Evolutionary conservation across 2,797 vertebrate genomes (phyloP).

Genomic region (Microctenopoma lineatum): DNA sequence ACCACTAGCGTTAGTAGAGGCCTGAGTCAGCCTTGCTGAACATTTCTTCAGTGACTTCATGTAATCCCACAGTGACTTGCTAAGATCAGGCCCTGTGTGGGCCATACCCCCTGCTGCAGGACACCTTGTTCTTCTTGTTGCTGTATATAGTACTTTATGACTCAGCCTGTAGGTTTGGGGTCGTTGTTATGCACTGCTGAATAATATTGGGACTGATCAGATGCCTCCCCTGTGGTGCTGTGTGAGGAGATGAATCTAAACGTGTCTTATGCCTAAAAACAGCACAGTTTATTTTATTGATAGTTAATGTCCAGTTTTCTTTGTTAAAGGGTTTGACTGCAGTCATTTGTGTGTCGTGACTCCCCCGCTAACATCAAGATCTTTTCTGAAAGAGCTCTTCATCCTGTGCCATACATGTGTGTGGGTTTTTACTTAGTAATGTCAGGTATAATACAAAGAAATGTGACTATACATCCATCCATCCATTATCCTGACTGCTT

Average conservation of each 20-base stretch:
- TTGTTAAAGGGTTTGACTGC: too few species aligned
- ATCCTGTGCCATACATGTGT: too few species aligned
- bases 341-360: neutral
- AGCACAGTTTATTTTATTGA: neutral
- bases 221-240: neutral
- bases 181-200: neutral
- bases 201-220: neutral
- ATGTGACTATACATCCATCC: neutral
- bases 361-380: neutral
- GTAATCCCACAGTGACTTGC: neutral
- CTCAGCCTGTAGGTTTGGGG: neutral
- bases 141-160: neutral
- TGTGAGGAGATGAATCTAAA: neutral
- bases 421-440: neutral
- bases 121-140: neutral
- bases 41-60: neutral
- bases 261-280: neutral
- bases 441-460: neutral
- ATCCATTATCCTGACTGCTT: too few species aligned
- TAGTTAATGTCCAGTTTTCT: too few species aligned
- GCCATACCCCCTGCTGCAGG: neutral
- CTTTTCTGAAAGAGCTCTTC: neutral
- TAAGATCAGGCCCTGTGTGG: neutral
- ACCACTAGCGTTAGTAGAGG: too few species aligned
- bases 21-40: neutral